Base-by-base conservation (phyloP, 2,888 invertebrate genomes). In the Ophioninae sp. region DNA sequence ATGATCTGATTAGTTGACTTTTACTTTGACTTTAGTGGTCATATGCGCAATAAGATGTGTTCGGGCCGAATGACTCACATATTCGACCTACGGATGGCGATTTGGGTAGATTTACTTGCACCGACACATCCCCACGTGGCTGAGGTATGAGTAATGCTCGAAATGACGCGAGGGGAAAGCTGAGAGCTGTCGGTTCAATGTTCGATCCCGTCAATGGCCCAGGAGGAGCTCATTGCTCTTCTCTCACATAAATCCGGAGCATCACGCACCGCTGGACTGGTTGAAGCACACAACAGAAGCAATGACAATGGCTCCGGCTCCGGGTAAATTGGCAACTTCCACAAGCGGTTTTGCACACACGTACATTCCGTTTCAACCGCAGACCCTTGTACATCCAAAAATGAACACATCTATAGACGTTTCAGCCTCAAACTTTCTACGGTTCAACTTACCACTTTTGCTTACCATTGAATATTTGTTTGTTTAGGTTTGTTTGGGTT, bases 191-290 rank as follows among this genome's bases (percentile, higher is more conserved):
- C 73, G 80, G 73, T 64, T 65, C 69, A 69, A 74, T 74, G 80
- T 83, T 83, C 83, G 83, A 83, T 80, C 64, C 70, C 64, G 70
- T 73, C 74, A 68, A 82, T 79, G 69, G 80, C 74, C 69, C 65
- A 70, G 78, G 76, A 74, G 70, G 41, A 69, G 72, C 80, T 77
- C 82, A 75, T 77, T 77, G 83, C 80, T 78, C 72, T 75, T 75
- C 67, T 65, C 70, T 77, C 65, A 67, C 81, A 67, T 69, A 69
- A 81, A 84, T 77, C 50, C n/a, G 64, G 69, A 70, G 59, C 59
- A 78, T 78, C 56, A 70, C 70, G 78, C 78, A 78, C 39, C 78
- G 64, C 62, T 64, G 78, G 62, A 44, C 69, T 78, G n/a, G 68
- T 50, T 30, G 30, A 56, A 62, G 56, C 78, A 50, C 37, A 61